These are phyloP conservation scores for Dryadula phaetusa DNA, from an alignment of 2,888 invertebrate genomes.

Conservation along the genomic window DNA sequence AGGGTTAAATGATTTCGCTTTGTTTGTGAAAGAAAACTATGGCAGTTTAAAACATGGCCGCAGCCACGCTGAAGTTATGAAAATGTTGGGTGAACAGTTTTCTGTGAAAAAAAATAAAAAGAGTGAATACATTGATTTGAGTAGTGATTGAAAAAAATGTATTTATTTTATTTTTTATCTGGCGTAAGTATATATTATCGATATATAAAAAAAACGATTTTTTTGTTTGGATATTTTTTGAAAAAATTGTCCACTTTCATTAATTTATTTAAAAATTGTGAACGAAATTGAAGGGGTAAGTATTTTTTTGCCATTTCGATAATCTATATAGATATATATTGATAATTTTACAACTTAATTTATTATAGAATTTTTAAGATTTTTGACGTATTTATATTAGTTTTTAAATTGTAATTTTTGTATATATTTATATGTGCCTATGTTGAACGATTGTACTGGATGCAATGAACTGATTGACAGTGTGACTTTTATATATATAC, in stretches of 20 bases:
- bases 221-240: too few relatives aligned
- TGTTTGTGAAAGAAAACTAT: conserved; percentile 90
- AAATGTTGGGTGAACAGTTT: conserved; percentile 88
- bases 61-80: conserved; percentile 91
- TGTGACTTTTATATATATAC: conserved; percentile 4
- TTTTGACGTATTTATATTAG: too few relatives aligned
- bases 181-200: too few relatives aligned
- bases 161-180: too few relatives aligned
- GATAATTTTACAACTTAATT: too few relatives aligned
- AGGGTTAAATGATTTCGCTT: conserved; percentile 86
- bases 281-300: too few relatives aligned
- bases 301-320: too few relatives aligned
- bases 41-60: conserved; percentile 76
- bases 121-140: conserved; percentile 15
- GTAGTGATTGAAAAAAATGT: conserved; percentile 24
- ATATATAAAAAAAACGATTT: too few relatives aligned
- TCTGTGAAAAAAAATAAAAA: conserved; percentile 51
- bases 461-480: conserved; percentile 47
- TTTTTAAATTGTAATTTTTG: background rate
- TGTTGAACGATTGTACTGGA: conserved; percentile 56
- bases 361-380: too few relatives aligned
- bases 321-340: too few relatives aligned
- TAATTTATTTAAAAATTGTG: too few relatives aligned
- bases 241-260: too few relatives aligned
- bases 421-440: conserved; percentile 17